Base-by-base conservation (phyloP, 1,140 invertebrate genomes). In the Oedothorax gibbosus region DNA sequence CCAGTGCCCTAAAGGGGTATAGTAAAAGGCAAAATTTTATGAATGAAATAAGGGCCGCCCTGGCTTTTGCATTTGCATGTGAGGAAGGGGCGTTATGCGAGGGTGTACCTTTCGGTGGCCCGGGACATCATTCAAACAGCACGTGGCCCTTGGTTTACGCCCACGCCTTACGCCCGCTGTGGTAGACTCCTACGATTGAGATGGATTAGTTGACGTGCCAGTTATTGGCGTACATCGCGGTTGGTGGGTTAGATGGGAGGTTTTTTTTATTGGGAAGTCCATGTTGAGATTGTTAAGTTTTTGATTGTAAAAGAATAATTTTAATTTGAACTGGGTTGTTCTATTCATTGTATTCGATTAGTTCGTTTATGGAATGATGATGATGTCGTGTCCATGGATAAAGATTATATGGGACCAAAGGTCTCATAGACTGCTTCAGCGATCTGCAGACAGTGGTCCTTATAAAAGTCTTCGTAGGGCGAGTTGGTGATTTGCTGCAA, bases 41-140 rank as follows among this genome's bases (percentile, higher is more conserved):
- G 81, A 84, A 84, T 84, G 81, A 84, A 84, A 50, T 56, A 35
- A 35, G 15, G 35, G 21, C 49, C 81, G 81, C 81, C 71, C 81
- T 68, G 60, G n/a, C 72, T 84, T 35, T 35, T 35, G 35, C 51
- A 84, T 84, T 84, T 84, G 72, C 81, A 84, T 84, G 81, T 75
- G 81, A 75, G 71, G 72, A 68, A 75, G 72, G 72, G 81, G 81
- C 81, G 81, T 65, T 49, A 14, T 57, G 66, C 64, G 80, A 82
- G 80, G 80, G 80, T 73, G 80, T 82, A 69, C 73, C 69, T 35
- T 50, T 51, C 54, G 56, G 21, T 68, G 80, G 69, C 80, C 68
- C 9, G 50, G 71, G 71, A 51, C 57, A 82, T 82, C 68, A 80
- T 60, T 82, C 80, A 82, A 21, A n/a, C 66, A 57, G 80, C 69